Percentiles rank a stretch among this genome's conserved stretches.
Conservation (phyloP, 2,113 vertebrate genomes). For the Carassius gibelio region DNA sequence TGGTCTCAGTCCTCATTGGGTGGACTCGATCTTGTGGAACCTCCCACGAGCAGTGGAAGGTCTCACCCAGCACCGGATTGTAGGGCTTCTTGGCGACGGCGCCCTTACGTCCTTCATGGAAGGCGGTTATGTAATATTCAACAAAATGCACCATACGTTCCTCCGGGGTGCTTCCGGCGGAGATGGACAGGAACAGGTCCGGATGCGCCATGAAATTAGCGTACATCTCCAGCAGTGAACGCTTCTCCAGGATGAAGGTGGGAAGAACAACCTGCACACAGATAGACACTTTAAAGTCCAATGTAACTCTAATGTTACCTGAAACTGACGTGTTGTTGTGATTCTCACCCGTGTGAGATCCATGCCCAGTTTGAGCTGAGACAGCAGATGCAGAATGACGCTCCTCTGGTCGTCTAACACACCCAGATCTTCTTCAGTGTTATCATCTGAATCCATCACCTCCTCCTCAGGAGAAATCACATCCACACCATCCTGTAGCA, state of each 20-base stretch:
- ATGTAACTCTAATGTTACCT: not conserved
- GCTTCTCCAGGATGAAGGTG: conserved; percentile 95
- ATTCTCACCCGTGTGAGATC: conserved; percentile 89
- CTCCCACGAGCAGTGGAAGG: conserved; percentile 93
- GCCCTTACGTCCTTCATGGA: conserved; percentile 94
- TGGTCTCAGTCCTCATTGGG: conserved; percentile 69
- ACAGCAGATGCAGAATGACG: conserved; percentile 92
- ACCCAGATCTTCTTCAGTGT: conserved; percentile 87
- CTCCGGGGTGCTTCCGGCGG: conserved; percentile 83
- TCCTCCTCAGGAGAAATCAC: conserved; percentile 85
- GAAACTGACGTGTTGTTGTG: conserved; percentile 42
- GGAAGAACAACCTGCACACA: conserved; percentile 89
- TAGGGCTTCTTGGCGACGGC: conserved; percentile 96
- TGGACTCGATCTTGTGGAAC: conserved; percentile 86
- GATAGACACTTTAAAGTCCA: not conserved
- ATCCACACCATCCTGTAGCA: conserved; percentile 74
- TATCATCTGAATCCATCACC: conserved; percentile 88
- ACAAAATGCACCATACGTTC: conserved; percentile 91
- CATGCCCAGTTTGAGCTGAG: conserved; percentile 96
- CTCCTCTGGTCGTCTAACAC: conserved; percentile 93
- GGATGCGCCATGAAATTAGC: conserved; percentile 98
- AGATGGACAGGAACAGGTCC: conserved; percentile 90
- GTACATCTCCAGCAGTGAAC: conserved; percentile 97
- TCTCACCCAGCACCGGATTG: conserved; percentile 94
- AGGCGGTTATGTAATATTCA: conserved; percentile 95